phyloP scores from a whole-genome alignment of 2,888 invertebrate species.

The Mechanitis messenoides region DNA sequence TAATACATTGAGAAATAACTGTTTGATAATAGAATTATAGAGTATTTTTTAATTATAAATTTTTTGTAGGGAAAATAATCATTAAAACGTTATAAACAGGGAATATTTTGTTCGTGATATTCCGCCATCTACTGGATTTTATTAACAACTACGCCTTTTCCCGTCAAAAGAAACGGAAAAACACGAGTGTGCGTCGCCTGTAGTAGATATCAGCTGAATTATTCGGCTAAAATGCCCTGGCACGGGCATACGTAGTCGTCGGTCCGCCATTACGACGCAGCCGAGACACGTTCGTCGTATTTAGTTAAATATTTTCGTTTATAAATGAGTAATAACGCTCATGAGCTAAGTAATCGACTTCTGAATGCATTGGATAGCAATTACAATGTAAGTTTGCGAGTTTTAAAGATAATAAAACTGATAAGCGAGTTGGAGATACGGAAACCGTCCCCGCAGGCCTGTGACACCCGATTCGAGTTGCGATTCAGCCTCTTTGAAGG shows the following conservation, averaged over 20 bases:
- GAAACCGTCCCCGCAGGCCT: constrained; percentile 73
- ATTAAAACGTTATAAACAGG: no score
- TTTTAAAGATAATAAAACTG: constrained; percentile 64
- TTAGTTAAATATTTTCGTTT: constrained; percentile 78
- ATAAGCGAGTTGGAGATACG: constrained; percentile 61
- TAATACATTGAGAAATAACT: no score
- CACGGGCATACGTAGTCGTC: constrained; percentile 78
- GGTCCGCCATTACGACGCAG: constrained; percentile 78
- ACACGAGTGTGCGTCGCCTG: constrained; percentile 75
- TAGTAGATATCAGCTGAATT: constrained; percentile 77
- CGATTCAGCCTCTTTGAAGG: constrained; percentile 62
- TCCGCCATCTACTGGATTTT: constrained; percentile 49
- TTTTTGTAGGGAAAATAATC: no score
- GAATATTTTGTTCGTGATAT: neutral
- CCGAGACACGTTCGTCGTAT: constrained; percentile 78
- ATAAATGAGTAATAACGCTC: constrained; percentile 89
- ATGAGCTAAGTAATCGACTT: constrained; percentile 96
- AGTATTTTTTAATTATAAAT: no score
- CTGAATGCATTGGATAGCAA: constrained; percentile 97
- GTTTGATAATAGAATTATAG: no score
- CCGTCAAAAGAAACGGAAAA: constrained; percentile 77
- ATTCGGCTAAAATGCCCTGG: constrained; percentile 78
- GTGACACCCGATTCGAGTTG: constrained; percentile 71
- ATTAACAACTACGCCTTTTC: constrained; percentile 43
- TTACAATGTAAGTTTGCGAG: constrained; percentile 94